phyloP scores from a whole-genome alignment of 2,888 invertebrate species.

The Linhomoeus sp. region DNA sequence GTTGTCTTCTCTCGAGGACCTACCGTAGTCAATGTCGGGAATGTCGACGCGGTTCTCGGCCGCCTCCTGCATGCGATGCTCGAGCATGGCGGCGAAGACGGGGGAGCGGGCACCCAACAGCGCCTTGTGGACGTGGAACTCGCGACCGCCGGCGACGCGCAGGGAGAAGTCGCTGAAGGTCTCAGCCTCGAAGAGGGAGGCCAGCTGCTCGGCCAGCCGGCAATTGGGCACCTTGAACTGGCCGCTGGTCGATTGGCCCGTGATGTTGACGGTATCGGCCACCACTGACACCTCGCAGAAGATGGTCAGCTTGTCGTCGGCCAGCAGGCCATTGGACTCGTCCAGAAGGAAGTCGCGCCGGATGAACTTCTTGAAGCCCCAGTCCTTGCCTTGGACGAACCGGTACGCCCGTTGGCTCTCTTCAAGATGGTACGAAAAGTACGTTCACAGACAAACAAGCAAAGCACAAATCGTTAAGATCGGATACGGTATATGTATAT shows the following conservation, averaged over 20 bases:
- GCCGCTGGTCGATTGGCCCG: conserved; percentile 74
- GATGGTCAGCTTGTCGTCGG: conserved; percentile 96
- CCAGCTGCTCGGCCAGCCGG: conserved; percentile 65
- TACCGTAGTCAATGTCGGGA: conserved; percentile 89
- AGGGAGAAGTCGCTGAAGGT: conserved; percentile 93
- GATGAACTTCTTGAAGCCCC: conserved; percentile 99
- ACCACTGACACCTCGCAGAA: conserved; percentile 97
- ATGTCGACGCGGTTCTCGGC: conserved; percentile 75
- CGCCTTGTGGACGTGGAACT: conserved; percentile 34
- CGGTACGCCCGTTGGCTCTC: conserved; percentile 78
- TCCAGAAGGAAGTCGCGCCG: conserved; percentile 93
- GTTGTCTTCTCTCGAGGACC: no score
- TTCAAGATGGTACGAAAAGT: no score
- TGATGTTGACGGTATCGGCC: conserved; percentile 95
- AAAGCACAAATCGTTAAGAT: no score
- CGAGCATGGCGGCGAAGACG: conserved; percentile 98
- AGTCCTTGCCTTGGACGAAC: conserved; percentile 99
- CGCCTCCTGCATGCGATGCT: conserved; percentile 85
- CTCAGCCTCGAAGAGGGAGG: conserved; percentile 81
- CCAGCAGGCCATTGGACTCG: conserved; percentile 90
- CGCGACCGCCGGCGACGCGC: conserved; percentile 42
- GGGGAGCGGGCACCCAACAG: conserved; percentile 89
- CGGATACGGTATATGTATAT: no score
- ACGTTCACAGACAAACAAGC: no score
- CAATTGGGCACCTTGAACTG: conserved; percentile 81